Evolutionary conservation across 2,113 vertebrate species (phyloP).

Genomic region (Rafetus swinhoei): DNA sequence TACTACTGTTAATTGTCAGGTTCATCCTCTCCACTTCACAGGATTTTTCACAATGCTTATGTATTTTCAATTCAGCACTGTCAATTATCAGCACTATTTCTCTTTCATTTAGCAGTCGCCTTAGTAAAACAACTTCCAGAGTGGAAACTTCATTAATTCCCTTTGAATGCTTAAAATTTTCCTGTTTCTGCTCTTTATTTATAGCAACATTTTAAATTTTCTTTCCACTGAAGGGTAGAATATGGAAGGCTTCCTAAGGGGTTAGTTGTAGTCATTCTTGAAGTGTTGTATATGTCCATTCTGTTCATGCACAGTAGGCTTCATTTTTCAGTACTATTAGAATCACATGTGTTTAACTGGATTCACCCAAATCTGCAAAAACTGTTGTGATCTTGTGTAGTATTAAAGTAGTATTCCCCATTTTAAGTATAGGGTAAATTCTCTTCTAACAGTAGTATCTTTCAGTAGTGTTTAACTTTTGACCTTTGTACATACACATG

Average conservation of each 20-base stretch:
- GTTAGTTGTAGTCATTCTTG: neutral
- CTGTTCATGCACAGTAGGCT: neutral
- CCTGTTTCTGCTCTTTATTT: neutral
- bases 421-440: neutral
- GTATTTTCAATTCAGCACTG: neutral
- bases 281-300: neutral
- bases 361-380: neutral
- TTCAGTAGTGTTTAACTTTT: neutral
- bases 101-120: neutral
- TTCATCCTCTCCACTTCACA: neutral
- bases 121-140: neutral
- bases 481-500: fast-evolving
- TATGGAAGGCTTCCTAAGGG: neutral
- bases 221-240: neutral
- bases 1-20: neutral
- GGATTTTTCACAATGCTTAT: neutral
- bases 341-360: neutral
- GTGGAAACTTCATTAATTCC: neutral
- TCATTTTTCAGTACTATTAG: neutral
- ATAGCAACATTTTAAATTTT: neutral
- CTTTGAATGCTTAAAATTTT: neutral
- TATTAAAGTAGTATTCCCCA: neutral
- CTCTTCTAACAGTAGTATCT: neutral
- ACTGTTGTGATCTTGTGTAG: neutral
- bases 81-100: neutral